phyloP scores from a whole-genome alignment of 2,888 invertebrate species.

The Standfussiana lucernea region DNA sequence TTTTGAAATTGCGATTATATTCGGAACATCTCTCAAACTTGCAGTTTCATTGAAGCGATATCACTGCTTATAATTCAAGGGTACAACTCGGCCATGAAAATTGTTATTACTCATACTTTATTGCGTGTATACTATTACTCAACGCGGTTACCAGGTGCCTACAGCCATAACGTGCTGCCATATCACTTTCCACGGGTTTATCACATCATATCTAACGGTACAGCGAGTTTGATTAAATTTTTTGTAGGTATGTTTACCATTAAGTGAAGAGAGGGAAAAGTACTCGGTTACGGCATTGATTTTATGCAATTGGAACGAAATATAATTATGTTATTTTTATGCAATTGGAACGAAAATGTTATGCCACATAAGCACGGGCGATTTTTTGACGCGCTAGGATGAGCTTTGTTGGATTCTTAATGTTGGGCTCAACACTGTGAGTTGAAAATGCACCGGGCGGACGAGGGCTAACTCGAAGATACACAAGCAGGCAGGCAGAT shows the following conservation, averaged over 20 bases:
- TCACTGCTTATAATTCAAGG: constrained; percentile 38
- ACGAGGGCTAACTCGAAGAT: background rate
- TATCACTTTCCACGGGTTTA: constrained; percentile 27
- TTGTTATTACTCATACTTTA: constrained; percentile 17
- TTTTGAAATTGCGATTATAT: background rate
- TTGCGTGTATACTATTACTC: constrained; percentile 14
- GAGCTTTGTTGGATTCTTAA: background rate
- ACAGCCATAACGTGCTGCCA: constrained; percentile 5
- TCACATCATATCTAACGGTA: constrained; percentile 28
- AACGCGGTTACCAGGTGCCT: constrained; percentile 29
- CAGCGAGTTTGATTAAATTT: constrained; percentile 18
- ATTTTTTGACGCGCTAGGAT: background rate
- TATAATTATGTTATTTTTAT: background rate
- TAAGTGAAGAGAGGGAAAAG: background rate
- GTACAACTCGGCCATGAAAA: constrained; percentile 23
- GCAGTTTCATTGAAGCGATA: background rate
- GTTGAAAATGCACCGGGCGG: background rate
- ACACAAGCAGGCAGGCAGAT: background rate
- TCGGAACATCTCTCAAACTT: background rate
- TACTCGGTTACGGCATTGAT: background rate
- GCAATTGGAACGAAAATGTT: background rate
- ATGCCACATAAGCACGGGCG: background rate
- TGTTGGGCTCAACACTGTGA: background rate
- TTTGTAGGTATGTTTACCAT: constrained; percentile 5
- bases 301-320: no score